These are phyloP conservation scores for Dissostichus mawsoni DNA, from an alignment of 2,113 vertebrate species.

Conservation along the genomic window DNA sequence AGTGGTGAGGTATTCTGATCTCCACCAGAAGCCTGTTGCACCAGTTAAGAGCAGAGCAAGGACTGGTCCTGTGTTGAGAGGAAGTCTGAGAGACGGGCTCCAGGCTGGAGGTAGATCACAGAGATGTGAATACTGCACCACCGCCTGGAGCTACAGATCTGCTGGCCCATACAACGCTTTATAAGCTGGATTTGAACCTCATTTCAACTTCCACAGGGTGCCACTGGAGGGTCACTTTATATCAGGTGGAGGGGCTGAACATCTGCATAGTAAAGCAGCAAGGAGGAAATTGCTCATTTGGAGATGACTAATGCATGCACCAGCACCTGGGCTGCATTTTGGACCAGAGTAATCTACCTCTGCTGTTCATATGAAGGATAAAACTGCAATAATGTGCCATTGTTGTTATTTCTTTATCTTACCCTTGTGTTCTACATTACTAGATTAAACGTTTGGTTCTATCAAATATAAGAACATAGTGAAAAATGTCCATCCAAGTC, in stretches of 20 bases:
- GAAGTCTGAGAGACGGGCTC: conserved; percentile 49
- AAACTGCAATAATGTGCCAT: conserved; percentile 25
- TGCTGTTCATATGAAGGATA: conserved; percentile 36
- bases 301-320: conserved; percentile 45
- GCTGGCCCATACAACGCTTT: conserved; percentile 20
- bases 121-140: conserved; percentile 47
- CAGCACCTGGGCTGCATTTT: conserved; percentile 49
- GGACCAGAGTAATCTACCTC: conserved; percentile 19
- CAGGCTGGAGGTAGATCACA: conserved; percentile 54
- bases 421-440: too few relatives aligned
- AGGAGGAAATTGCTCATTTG: conserved; percentile 48
- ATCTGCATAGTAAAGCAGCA: conserved; percentile 43
- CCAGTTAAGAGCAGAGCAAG: conserved; percentile 39
- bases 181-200: conserved; percentile 27
- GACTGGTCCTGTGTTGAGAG: conserved; percentile 34
- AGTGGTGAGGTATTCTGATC: conserved; percentile 18
- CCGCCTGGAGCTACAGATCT: conserved; percentile 51
- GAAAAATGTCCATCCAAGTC: too few relatives aligned
- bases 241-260: conserved; percentile 30
- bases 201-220: conserved; percentile 15
- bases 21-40: conserved; percentile 25
- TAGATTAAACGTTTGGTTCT: too few relatives aligned
- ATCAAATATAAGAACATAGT: too few relatives aligned
- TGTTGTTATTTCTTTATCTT: not conserved
- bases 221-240: conserved; percentile 17